These are phyloP conservation scores for Scaptomyza tumidula DNA, from an alignment of 2,888 invertebrate species.

Conservation along the genomic window DNA sequence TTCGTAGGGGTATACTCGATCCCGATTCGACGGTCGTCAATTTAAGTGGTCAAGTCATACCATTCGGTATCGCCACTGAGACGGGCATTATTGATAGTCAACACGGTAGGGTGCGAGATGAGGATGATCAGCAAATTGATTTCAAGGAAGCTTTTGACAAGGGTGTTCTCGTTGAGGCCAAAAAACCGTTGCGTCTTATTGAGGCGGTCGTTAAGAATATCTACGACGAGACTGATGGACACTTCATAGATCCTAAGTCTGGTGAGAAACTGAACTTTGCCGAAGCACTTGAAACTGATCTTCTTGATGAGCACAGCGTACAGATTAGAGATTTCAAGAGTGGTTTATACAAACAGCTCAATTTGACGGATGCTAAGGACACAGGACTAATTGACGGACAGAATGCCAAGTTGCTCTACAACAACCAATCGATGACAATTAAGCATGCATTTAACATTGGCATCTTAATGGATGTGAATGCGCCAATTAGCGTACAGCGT, in stretches of 20 bases:
- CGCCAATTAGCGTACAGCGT: constrained; percentile 92
- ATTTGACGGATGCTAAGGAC: constrained; percentile 91
- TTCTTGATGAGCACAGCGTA: constrained; percentile 93
- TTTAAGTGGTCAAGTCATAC: constrained; percentile 91
- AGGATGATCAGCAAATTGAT: constrained; percentile 88
- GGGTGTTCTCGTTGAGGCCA: constrained; percentile 92
- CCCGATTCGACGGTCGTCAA: constrained; percentile 93
- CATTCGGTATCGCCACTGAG: constrained; percentile 92
- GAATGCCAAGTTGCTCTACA: constrained; percentile 87
- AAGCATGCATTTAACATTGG: constrained; percentile 92
- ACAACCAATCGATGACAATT: constrained; percentile 89
- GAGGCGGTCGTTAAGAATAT: constrained; percentile 93
- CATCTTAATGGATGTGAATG: constrained; percentile 91
- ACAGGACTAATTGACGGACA: constrained; percentile 90
- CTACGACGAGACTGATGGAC: constrained; percentile 91
- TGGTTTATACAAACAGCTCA: constrained; percentile 91
- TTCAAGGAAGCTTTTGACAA: constrained; percentile 94
- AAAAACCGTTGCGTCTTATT: constrained; percentile 91
- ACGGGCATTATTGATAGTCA: constrained; percentile 91
- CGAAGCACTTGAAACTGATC: constrained; percentile 91
- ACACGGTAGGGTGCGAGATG: constrained; percentile 88
- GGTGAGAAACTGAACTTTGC: constrained; percentile 91
- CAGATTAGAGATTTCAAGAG: constrained; percentile 91
- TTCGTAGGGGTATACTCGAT: constrained; percentile 93
- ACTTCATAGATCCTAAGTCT: constrained; percentile 92